A percentile compares a stretch with the other conserved stretches of the same genome.
Conservation (phyloP, 2,888 invertebrate species). For the Drosophila pseudotakahashii region DNA sequence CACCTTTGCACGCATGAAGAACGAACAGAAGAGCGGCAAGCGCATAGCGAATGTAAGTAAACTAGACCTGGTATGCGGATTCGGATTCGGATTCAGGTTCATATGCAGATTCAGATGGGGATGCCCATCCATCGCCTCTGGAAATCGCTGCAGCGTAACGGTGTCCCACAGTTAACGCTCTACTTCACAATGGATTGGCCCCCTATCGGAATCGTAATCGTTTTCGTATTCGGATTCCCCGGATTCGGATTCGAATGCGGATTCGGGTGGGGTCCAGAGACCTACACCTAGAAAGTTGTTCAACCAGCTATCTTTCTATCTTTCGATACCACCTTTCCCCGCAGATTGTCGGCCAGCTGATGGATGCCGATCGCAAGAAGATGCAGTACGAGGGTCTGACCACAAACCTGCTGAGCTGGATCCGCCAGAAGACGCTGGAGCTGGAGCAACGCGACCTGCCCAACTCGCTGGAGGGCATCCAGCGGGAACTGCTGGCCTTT, state of each 20-base stretch:
- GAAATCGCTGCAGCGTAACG: slow-evolving; percentile 71
- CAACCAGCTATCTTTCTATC: slow-evolving; percentile 32
- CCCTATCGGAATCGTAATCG: slow-evolving; percentile 11
- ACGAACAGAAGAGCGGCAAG: slow-evolving; percentile 98
- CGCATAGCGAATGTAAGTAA: slow-evolving; percentile 96
- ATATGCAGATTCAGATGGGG: slow-evolving; percentile 19
- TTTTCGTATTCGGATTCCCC: slow-evolving; percentile 5
- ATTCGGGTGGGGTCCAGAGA: slow-evolving; percentile 47
- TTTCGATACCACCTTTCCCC: slow-evolving; percentile 1
- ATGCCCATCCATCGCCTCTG: slow-evolving; percentile 25
- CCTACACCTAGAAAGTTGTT: slow-evolving; percentile 66
- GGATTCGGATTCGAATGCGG: slow-evolving; percentile 18
- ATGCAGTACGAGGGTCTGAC: slow-evolving; percentile 94
- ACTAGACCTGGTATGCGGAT: slow-evolving; percentile 46
- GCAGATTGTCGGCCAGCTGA: slow-evolving; percentile 98
- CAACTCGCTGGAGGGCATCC: slow-evolving; percentile 97
- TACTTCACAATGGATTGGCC: slow-evolving; percentile 65
- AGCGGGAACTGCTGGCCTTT: slow-evolving; percentile 93
- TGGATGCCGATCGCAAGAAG: slow-evolving; percentile 97
- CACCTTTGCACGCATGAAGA: slow-evolving; percentile 99
- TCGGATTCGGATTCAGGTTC: slow-evolving; percentile 19
- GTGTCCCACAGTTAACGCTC: slow-evolving; percentile 73
- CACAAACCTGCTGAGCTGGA: slow-evolving; percentile 96
- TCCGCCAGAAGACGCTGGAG: slow-evolving; percentile 92
- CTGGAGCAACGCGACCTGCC: slow-evolving; percentile 95